Evolutionary conservation across 2,113 vertebrate species (phyloP).

Genomic region (Aphelocoma coerulescens): DNA sequence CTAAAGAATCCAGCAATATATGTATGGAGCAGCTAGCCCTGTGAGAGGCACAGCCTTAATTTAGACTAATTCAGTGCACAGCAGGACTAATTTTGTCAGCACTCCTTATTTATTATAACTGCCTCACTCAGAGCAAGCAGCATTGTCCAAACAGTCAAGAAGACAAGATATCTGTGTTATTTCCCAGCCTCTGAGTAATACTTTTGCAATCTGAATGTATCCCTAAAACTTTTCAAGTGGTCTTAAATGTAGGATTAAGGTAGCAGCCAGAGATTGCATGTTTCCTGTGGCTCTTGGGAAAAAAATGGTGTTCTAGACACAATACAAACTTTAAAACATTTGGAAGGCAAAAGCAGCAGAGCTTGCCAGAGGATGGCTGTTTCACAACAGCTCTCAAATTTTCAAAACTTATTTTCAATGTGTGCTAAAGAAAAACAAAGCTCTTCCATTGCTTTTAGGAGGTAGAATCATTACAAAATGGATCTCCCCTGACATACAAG

Average conservation of each 20-base stretch:
- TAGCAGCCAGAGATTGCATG: neutral
- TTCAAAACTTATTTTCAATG: slow-evolving; percentile 38
- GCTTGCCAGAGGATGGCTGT: slow-evolving; percentile 17
- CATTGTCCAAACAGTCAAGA: neutral
- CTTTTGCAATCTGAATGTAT: neutral
- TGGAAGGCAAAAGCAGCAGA: slow-evolving; percentile 11
- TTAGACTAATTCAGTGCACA: neutral
- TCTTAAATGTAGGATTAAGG: neutral
- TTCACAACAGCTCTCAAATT: slow-evolving; percentile 30
- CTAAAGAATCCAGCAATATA: neutral
- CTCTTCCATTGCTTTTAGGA: neutral
- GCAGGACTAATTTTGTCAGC: neutral
- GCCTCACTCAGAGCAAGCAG: neutral
- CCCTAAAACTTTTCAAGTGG: neutral
- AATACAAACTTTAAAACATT: slow-evolving; percentile 26
- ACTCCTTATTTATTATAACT: neutral
- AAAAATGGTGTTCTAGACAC: neutral
- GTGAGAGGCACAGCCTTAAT: neutral
- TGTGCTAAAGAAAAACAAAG: slow-evolving; percentile 1
- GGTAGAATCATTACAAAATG: neutral
- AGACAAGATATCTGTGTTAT: neutral
- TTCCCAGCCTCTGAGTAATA: neutral
- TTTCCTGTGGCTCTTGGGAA: neutral
- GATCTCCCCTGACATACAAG: neutral
- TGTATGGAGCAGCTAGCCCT: neutral